Conservation (phyloP, 1,140 invertebrate genomes). For the Eueides isabella region DNA sequence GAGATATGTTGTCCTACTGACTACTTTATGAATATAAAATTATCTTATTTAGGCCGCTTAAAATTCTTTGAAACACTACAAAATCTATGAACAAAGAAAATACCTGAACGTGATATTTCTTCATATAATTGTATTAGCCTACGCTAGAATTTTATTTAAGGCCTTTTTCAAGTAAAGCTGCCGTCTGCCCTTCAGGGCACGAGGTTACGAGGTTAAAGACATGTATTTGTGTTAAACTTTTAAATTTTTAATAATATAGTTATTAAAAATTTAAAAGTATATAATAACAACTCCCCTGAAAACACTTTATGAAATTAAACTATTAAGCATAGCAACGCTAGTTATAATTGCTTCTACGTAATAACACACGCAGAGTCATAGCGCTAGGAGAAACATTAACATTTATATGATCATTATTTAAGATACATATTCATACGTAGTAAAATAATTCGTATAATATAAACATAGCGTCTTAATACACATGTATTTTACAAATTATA, state of each 20-base stretch:
- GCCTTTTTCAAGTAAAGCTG: slow-evolving; percentile 2
- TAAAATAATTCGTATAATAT: too few species aligned
- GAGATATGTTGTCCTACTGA: neutral
- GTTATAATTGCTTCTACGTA: neutral
- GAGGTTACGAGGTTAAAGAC: slow-evolving; percentile 16
- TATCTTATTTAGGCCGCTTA: too few species aligned
- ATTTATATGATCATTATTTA: too few species aligned
- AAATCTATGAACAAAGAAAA: neutral
- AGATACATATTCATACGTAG: too few species aligned
- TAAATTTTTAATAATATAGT: neutral
- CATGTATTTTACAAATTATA: too few species aligned
- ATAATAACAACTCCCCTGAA: neutral
- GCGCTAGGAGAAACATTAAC: neutral
- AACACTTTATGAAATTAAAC: neutral
- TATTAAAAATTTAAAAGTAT: neutral
- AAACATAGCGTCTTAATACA: too few species aligned
- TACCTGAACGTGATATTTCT: neutral
- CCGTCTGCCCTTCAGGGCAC: slow-evolving; percentile 21
- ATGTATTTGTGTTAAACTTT: neutral
- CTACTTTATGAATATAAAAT: too few species aligned
- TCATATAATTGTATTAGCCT: neutral
- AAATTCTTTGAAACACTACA: neutral
- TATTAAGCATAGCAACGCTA: neutral
- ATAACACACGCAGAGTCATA: neutral
- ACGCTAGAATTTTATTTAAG: neutral